These are phyloP conservation scores for Dicentrarchus labrax DNA, from an alignment of 2,113 vertebrate species.

Conservation along the genomic window DNA sequence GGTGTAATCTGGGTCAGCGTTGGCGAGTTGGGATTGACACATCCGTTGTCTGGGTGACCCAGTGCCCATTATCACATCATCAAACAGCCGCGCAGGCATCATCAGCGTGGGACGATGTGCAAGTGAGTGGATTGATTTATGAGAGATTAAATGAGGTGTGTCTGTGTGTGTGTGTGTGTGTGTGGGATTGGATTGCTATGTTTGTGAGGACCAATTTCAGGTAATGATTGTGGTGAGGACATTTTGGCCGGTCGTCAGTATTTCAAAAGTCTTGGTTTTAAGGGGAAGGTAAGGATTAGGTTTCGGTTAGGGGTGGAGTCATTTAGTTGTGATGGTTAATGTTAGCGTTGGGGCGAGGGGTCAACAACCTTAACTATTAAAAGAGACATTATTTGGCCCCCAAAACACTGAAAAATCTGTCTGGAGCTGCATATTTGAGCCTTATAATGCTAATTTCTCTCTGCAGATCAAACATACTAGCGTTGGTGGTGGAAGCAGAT, in stretches of 20 bases:
- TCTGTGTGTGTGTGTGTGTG: constrained; percentile 24
- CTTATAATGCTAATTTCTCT: too few relatives aligned
- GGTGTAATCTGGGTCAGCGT: constrained; percentile 71
- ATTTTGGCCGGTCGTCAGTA: background rate
- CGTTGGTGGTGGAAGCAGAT: too few relatives aligned
- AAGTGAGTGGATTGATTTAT: constrained; percentile 64
- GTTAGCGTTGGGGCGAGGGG: too few relatives aligned
- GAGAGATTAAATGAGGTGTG: constrained; percentile 26
- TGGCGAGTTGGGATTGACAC: constrained; percentile 54
- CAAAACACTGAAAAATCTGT: too few relatives aligned
- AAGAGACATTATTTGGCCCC: too few relatives aligned
- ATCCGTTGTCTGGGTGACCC: constrained; percentile 58
- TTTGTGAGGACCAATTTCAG: background rate
- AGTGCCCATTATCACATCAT: constrained; percentile 62
- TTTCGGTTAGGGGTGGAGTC: too few relatives aligned
- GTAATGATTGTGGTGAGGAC: background rate
- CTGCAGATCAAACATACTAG: too few relatives aligned
- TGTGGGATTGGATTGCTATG: background rate
- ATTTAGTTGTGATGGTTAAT: too few relatives aligned
- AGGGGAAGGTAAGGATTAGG: too few relatives aligned
- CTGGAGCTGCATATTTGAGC: too few relatives aligned
- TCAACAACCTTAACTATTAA: too few relatives aligned
- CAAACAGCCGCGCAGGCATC: constrained; percentile 31
- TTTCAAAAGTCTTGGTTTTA: too few relatives aligned
- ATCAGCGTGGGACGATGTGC: constrained; percentile 33